These are phyloP conservation scores for Mixornis gularis DNA, from an alignment of 2,113 vertebrate genomes.

Conservation along the genomic window DNA sequence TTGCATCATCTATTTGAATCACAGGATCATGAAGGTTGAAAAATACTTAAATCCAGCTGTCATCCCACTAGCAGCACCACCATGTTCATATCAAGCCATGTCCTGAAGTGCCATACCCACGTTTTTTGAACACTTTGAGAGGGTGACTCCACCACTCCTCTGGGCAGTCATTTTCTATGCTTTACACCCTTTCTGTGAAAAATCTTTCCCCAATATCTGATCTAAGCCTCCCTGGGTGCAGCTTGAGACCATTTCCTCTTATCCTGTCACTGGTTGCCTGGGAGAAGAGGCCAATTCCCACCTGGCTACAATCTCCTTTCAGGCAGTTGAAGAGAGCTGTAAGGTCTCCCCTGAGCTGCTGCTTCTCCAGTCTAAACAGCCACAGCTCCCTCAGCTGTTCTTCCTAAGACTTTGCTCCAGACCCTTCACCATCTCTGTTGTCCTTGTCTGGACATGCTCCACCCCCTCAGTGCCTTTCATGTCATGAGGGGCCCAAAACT, in stretches of 20 bases:
- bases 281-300: neutral
- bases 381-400: neutral
- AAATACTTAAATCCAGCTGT: neutral
- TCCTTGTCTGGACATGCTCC: neutral
- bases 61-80: accelerated
- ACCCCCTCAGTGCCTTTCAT: no score
- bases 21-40: neutral
- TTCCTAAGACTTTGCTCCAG: neutral
- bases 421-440: neutral
- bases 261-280: neutral
- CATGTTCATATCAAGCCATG: neutral
- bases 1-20: neutral
- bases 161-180: neutral
- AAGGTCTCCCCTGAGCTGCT: neutral
- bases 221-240: neutral
- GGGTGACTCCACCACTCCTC: neutral
- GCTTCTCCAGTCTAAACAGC: neutral
- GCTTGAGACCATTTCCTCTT: neutral
- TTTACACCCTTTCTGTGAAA: neutral
- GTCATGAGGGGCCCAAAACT: neutral
- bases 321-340: neutral
- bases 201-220: neutral
- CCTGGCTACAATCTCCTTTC: neutral
- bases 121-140: neutral
- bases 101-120: neutral